Evolutionary conservation across 2,113 vertebrate genomes (phyloP).

Genomic region (Strigops habroptila): DNA sequence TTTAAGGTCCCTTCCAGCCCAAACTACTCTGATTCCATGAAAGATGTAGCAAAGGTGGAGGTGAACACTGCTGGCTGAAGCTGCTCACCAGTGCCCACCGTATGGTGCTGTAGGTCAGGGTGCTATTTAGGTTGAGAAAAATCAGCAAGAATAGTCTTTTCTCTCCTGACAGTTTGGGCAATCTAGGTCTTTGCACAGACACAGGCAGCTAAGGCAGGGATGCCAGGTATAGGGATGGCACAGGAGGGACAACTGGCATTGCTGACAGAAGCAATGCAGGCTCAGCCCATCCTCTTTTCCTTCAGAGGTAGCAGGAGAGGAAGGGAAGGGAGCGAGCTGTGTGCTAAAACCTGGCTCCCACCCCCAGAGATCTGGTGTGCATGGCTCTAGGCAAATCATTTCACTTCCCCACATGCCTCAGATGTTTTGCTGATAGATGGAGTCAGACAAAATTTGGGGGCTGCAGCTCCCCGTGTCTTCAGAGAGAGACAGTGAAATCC

Average conservation of each 20-base stretch:
- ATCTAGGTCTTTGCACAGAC: background rate
- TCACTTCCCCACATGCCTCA: background rate
- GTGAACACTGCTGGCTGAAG: background rate
- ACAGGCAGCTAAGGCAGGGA: background rate
- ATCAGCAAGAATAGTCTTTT: background rate
- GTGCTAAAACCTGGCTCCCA: background rate
- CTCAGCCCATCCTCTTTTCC: background rate
- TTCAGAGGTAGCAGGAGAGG: background rate
- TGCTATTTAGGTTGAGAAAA: background rate
- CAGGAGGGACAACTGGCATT: background rate
- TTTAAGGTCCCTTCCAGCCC: background rate
- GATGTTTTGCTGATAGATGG: background rate
- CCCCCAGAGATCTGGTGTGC: background rate
- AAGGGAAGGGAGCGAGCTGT: background rate
- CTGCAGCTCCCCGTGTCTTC: background rate
- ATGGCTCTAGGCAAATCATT: background rate
- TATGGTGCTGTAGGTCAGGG: too few relatives aligned
- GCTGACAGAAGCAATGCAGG: fast-evolving
- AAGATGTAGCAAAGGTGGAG: background rate
- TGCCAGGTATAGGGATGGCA: background rate
- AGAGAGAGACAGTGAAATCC: background rate
- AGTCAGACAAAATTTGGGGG: background rate
- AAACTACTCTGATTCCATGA: background rate
- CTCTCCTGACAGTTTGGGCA: background rate
- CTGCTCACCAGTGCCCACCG: background rate